Conservation (phyloP, 2,113 vertebrate species). For the Python bivittatus region DNA sequence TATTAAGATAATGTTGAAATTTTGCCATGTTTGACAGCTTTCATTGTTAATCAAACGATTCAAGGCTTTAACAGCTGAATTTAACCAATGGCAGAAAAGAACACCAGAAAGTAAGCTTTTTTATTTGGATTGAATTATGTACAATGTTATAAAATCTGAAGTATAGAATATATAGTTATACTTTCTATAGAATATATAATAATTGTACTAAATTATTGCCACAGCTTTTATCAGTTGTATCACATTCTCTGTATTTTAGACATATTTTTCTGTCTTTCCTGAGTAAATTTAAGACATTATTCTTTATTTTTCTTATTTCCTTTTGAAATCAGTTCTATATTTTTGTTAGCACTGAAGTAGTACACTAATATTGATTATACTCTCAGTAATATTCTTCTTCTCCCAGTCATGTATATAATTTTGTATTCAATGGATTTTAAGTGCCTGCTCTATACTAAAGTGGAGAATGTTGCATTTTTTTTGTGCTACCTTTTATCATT, state of each 20-base stretch:
- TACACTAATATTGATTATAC: not conserved
- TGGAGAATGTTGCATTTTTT: not conserved
- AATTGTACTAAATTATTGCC: not conserved
- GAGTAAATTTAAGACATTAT: not conserved
- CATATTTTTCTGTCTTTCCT: not conserved
- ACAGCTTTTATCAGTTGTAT: not conserved
- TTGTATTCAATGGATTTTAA: not conserved
- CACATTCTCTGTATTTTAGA: not conserved
- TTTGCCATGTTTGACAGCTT: constrained; percentile 60
- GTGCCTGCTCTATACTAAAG: not conserved
- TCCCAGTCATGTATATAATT: not conserved
- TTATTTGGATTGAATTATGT: not conserved
- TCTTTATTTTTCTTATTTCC: not conserved
- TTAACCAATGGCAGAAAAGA: constrained; percentile 56
- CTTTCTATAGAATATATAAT: not conserved
- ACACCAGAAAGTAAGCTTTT: constrained; percentile 71
- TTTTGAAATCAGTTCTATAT: not conserved
- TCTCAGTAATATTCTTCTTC: not conserved
- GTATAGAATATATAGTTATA: not conserved
- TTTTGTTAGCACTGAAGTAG: not conserved
- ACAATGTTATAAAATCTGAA: not conserved
- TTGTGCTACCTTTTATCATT: not conserved
- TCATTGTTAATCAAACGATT: constrained; percentile 52
- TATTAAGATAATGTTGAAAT: constrained; percentile 40
- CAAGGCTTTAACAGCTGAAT: constrained; percentile 62